Conservation (phyloP, 2,797 vertebrate species). For the Sebastes kiyomatsui region DNA sequence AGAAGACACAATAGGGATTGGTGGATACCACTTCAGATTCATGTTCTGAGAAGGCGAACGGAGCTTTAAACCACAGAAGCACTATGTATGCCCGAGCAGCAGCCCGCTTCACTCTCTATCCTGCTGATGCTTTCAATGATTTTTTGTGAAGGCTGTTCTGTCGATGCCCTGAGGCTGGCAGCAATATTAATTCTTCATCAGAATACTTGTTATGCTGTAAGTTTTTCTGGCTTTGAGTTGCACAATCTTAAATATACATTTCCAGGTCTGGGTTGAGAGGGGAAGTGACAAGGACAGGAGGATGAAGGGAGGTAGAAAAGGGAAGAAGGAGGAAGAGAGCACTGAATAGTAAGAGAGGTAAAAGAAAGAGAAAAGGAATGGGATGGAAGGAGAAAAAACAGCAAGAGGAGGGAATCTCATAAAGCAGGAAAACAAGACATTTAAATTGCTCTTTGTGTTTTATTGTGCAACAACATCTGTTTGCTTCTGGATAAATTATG, state of each 20-base stretch:
- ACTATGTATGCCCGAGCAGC: not conserved
- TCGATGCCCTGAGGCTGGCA: conserved; percentile 27
- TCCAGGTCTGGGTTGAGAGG: conserved; percentile 3
- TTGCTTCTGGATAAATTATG: conserved; percentile 9
- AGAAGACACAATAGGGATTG: not conserved
- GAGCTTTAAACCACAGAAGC: not conserved
- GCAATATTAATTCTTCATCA: conserved; percentile 50
- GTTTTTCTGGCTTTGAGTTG: conserved; percentile 38
- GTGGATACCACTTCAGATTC: not conserved
- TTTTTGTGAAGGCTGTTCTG: conserved; percentile 42
- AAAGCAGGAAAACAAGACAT: not conserved
- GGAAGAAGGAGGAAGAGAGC: not conserved
- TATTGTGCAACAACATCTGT: conserved; percentile 1
- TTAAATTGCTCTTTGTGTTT: not conserved
- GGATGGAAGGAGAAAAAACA: not conserved
- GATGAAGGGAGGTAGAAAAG: not conserved
- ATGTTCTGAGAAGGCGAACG: not conserved
- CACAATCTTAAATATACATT: conserved; percentile 32
- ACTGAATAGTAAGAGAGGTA: not conserved
- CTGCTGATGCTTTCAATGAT: conserved; percentile 38
- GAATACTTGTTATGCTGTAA: conserved; percentile 30
- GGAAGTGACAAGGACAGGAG: not conserved
- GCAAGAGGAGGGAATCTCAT: not conserved
- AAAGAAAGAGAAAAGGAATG: not conserved
- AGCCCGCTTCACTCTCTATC: not conserved